Evolutionary conservation across 92 coral and sea anemone species (phyloP).

Genomic region (Paramuricea clavata): DNA sequence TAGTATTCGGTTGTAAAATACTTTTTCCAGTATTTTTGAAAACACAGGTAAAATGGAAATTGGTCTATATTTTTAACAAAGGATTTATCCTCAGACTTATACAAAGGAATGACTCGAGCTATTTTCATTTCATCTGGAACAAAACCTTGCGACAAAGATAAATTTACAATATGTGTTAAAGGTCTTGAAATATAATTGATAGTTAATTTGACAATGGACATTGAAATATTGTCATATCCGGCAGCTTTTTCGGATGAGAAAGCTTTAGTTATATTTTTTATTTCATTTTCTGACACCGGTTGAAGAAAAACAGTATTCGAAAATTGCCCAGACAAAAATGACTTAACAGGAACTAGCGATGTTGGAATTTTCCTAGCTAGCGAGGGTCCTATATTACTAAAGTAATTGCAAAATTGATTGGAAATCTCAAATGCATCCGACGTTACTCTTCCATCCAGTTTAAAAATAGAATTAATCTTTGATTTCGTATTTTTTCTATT

Average conservation of each 20-base stretch:
- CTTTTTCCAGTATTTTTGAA: constrained; percentile 24
- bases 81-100: background rate
- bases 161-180: no score
- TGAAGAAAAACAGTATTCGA: no score
- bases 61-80: background rate
- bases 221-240: no score
- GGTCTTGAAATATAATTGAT: no score
- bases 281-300: no score
- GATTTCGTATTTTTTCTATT: constrained; percentile 39
- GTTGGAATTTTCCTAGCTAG: no score
- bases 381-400: background rate
- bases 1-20: constrained; percentile 12
- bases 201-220: no score
- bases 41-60: background rate
- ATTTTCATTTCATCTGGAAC: constrained; percentile 43
- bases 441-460: background rate
- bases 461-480: background rate
- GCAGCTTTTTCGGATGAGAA: no score
- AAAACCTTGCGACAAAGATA: constrained; percentile 29
- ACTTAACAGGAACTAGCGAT: no score
- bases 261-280: no score
- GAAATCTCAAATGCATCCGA: background rate
- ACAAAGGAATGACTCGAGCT: constrained; percentile 21
- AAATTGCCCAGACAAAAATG: no score
- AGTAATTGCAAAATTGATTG: background rate